Evolutionary conservation across 2,797 vertebrate species (phyloP), one percentile per base, ranked within the genome.

Genomic region (Bovichtus diacanthus): DNA sequence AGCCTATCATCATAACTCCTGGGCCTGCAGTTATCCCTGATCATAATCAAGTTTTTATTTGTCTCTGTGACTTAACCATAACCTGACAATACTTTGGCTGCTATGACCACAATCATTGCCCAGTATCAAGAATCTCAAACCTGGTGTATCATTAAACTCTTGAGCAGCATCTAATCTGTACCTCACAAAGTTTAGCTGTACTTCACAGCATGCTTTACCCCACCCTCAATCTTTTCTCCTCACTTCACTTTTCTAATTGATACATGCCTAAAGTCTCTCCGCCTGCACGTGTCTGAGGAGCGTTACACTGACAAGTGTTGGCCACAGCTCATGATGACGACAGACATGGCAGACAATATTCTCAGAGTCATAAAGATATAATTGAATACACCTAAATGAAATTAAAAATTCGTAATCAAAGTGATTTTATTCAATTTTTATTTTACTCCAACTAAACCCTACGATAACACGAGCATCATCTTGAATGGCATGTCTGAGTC

Each of bases 1-100:
- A 60, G 31, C 25, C 31, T 59, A 27, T 81, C 8, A 23, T 73
- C 61, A 70, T 49, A 54, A 55, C 11, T 65, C 34, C 25, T 10
- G 16, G 9, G 6, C 23, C 19, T 36, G 12, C 39, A n/a, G 21
- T 66, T 63, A 59, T 31, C 29, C 53, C 21, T 15, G 2, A 55
- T 58, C 58, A 34, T 58, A 47, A 65, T 49, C 43, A 59, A 34
- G 10, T 34, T 38, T 64, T n/a, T 18, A 15, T 71, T 55, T n/a
- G n/a, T 44, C 2, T 1, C 16, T 31, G 15, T 50, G 31, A 49
- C 43, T 31, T 44, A 58, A 36, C 44, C 21, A n/a, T 29, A 54
- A 56, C 49, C 36, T 13, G 16, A 70, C 43, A 70, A 51, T 65
- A 34, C 5, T 50, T 68, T 55, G 11, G 39, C 56, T 62, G 36